Conservation (phyloP, 2,797 vertebrate species). For the Anableps anableps region DNA sequence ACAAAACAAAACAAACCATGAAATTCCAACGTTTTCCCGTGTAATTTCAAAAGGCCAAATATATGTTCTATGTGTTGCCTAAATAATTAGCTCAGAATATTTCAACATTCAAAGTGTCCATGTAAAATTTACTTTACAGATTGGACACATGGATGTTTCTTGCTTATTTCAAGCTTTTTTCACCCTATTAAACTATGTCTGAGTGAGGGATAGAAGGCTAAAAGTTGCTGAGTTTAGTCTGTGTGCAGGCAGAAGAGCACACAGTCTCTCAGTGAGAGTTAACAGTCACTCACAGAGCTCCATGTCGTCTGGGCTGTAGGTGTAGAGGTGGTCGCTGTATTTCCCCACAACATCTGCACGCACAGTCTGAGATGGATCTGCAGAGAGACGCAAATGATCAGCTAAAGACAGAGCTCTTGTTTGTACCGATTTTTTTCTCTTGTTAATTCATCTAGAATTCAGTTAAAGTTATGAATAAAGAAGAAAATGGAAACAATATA, state of each 20-base stretch:
- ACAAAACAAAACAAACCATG: not conserved
- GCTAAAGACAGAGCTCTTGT: not conserved
- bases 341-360: conserved; percentile 66
- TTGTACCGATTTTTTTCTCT: not conserved
- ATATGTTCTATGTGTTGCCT: not conserved
- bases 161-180: not conserved
- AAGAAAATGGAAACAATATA: not conserved
- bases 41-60: not conserved
- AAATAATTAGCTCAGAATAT: not conserved
- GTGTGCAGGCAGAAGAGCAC: conserved; percentile 16
- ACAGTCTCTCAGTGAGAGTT: conserved; percentile 25
- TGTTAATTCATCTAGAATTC: not conserved
- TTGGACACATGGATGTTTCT: not conserved
- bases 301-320: conserved; percentile 65
- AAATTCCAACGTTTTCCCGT: not conserved
- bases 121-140: not conserved
- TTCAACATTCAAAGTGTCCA: not conserved
- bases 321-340: conserved; percentile 47
- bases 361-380: conserved; percentile 73
- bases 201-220: not conserved
- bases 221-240: not conserved
- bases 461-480: not conserved
- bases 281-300: conserved; percentile 61
- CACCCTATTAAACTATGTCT: not conserved
- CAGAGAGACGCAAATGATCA: conserved; percentile 13